phyloP scores from a whole-genome alignment of 2,888 invertebrate species.

The Panorpa germanica region DNA sequence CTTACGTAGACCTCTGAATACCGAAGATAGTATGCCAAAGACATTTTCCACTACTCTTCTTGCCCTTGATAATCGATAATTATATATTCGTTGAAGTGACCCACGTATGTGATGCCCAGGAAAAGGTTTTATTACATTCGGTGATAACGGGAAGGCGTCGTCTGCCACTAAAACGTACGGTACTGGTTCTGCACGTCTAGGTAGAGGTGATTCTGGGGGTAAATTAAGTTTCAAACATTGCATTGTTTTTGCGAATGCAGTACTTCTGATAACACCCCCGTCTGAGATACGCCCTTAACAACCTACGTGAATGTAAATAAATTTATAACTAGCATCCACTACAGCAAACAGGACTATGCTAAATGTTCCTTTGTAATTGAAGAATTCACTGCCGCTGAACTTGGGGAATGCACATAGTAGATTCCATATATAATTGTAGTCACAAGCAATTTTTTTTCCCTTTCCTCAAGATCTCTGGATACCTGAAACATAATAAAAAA shows the following conservation, averaged over 20 bases:
- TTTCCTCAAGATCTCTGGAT: too few relatives aligned
- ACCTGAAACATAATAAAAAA: too few relatives aligned
- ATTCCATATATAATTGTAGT: too few relatives aligned
- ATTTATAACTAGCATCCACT: slow-evolving; percentile 16
- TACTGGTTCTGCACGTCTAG: neutral
- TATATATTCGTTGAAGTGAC: too few relatives aligned
- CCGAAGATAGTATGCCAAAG: too few relatives aligned
- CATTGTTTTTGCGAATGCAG: neutral
- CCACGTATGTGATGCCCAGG: neutral
- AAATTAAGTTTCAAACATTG: neutral
- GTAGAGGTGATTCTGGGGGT: neutral
- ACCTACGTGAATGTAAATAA: slow-evolving; percentile 18
- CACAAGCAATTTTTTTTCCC: too few relatives aligned
- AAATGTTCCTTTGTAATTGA: slow-evolving; percentile 16
- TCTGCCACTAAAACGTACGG: slow-evolving; percentile 5
- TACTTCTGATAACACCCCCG: slow-evolving; percentile 12
- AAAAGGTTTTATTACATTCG: slow-evolving; percentile 5
- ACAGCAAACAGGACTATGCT: slow-evolving; percentile 17
- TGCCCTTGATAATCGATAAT: too few relatives aligned
- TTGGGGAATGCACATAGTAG: too few relatives aligned
- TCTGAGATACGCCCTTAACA: slow-evolving; percentile 16
- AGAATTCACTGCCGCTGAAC: slow-evolving; percentile 15
- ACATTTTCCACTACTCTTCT: too few relatives aligned
- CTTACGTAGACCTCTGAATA: too few relatives aligned
- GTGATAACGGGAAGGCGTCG: too few relatives aligned